Evolutionary conservation across 1,140 invertebrate species (phyloP), one percentile per base, ranked within the genome.

Genomic region (Armadillidium nasatum): DNA sequence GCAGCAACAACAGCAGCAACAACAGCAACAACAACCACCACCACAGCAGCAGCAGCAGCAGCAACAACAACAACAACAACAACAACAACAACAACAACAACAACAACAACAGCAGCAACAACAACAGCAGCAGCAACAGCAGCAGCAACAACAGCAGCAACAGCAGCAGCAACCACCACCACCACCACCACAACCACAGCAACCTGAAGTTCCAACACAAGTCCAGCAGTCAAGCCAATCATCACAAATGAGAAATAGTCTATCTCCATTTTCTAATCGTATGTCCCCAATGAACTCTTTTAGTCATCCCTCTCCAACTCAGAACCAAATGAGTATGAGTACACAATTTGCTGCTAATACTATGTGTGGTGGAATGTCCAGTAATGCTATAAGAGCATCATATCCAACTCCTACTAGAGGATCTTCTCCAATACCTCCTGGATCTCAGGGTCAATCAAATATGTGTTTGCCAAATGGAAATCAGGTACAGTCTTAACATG

Each of bases 221-320:
- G 23, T 10, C 19, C 67, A 69, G 22, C 67, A 69, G 46, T 10
- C 46, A 69, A 69, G 67, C 21, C 67, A 69, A 23, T 19, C 73
- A 45, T 43, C 60, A 21, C 78, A 79, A 44, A 79, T 79, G 60
- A 72, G 71, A 11, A 72, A 50, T 19, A 72, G 74, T 22, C 74
- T 79, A 46, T 74, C 75, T 11, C 22, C 71, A 1, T 79, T 76
- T 67, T 72, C 68, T 44, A 79, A 76, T 67, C 78, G 78, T 7
- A 79, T 79, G 74, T 79, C 78, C 46, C 78, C 78, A 33, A 76
- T 79, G 78, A 74, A 72, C 21, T 76, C 75, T 0, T 79, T 70
- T 67, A 71, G 74, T 46, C 75, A 74, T 45, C 45, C 75, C 44
- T 76, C 74, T 10, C 78, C 76, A 67, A 72, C 78, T 23, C 71